Evolutionary conservation across 1,140 invertebrate species (phyloP).

Genomic region (Rhagoletis zephyria): DNA sequence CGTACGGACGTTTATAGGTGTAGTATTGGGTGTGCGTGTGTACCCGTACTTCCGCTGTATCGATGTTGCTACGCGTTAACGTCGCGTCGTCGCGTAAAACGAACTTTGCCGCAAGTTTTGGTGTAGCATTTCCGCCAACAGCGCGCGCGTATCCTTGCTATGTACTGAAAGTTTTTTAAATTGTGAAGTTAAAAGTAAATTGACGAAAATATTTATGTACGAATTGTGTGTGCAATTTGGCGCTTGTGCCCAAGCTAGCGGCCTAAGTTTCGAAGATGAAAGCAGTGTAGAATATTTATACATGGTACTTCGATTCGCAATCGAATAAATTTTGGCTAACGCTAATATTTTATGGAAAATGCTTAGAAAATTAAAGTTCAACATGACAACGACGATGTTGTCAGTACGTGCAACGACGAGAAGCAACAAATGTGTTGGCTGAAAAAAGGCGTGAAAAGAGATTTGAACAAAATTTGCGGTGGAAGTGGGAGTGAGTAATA

Average conservation of each 20-base stretch:
- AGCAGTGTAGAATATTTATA: not conserved
- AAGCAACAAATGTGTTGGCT: conserved; percentile 36
- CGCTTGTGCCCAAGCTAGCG: too few species aligned
- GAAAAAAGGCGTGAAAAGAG: not conserved
- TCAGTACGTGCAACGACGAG: not conserved
- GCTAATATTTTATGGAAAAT: not conserved
- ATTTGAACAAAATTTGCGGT: too few species aligned
- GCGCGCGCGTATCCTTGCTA: not conserved
- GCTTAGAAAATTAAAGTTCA: not conserved
- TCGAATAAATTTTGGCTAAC: not conserved
- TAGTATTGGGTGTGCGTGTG: not conserved
- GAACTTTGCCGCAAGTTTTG: not conserved
- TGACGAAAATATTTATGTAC: not conserved
- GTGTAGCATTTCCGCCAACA: conserved; percentile 19
- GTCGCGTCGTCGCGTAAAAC: conserved; percentile 22
- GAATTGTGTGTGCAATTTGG: not conserved
- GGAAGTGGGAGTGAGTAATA: too few species aligned
- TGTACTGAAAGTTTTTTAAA: not conserved
- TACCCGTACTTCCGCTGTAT: not conserved
- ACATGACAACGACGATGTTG: not conserved
- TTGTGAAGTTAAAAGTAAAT: not conserved
- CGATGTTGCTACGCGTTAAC: conserved; percentile 8
- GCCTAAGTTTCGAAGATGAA: not conserved
- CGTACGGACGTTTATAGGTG: too few species aligned
- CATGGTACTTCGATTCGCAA: not conserved